A percentile compares a stretch with the other conserved stretches of the same genome.
These are phyloP conservation scores for Psittacula echo DNA, from an alignment of 2,797 vertebrate genomes.

Conservation along the genomic window DNA sequence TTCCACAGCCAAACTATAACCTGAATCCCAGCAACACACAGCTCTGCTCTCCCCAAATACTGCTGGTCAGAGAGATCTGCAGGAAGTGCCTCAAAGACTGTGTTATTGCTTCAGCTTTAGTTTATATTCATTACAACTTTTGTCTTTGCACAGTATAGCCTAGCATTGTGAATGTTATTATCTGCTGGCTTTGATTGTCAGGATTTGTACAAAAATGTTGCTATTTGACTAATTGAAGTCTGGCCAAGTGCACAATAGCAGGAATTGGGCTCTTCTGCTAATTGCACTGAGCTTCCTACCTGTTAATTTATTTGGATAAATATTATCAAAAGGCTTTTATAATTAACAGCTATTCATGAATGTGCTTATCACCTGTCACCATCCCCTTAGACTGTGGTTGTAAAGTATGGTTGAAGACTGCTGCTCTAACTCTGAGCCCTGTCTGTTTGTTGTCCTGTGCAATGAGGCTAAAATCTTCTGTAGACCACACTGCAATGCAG, in stretches of 20 bases:
- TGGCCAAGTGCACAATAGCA: neutral
- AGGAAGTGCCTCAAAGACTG: neutral
- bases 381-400: neutral
- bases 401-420: neutral
- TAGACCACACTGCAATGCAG: neutral
- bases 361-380: neutral
- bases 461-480: neutral
- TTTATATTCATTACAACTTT: neutral
- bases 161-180: neutral
- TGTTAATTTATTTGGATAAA: constrained; percentile 32
- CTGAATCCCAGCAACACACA: neutral
- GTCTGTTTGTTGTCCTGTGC: neutral
- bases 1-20: neutral
- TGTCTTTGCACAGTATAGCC: neutral
- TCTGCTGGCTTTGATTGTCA: constrained; percentile 23
- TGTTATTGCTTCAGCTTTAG: neutral
- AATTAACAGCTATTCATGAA: neutral
- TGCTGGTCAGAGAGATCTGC: neutral
- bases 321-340: constrained; percentile 15
- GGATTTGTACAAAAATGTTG: constrained; percentile 1
- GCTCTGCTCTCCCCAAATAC: neutral
- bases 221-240: constrained; percentile 12
- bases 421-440: neutral
- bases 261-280: neutral
- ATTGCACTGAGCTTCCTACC: constrained; percentile 27